These are phyloP conservation scores for Amphiprion clarkii DNA, from an alignment of 2,797 vertebrate genomes.

Conservation along the genomic window DNA sequence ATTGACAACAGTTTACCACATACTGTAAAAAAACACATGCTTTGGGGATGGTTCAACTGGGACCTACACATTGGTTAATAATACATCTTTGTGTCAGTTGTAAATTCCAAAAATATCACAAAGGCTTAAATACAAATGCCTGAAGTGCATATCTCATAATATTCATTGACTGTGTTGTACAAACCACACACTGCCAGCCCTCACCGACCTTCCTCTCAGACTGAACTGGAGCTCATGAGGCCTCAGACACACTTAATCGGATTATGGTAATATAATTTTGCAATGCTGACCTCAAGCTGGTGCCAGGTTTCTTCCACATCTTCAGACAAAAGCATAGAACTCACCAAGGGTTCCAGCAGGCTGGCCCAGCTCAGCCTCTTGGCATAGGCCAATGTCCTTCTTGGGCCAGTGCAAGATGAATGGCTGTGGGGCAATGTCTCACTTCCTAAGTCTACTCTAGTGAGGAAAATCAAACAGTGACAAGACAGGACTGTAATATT, in stretches of 20 bases:
- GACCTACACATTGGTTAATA: background rate
- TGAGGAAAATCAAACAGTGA: slow-evolving; percentile 49
- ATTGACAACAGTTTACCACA: slow-evolving; percentile 10
- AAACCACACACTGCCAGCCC: slow-evolving; percentile 56
- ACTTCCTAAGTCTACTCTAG: slow-evolving; percentile 66
- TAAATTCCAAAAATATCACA: slow-evolving; percentile 9
- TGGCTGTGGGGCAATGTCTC: slow-evolving; percentile 72
- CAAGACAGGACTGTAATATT: slow-evolving; percentile 26
- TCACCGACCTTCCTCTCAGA: slow-evolving; percentile 69
- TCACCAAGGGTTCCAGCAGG: slow-evolving; percentile 73
- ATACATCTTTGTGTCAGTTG: slow-evolving; percentile 7
- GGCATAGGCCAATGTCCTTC: slow-evolving; percentile 75
- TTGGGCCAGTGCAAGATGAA: slow-evolving; percentile 74
- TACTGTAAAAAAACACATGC: slow-evolving; percentile 13
- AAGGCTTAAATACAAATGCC: slow-evolving; percentile 4
- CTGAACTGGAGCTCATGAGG: slow-evolving; percentile 79
- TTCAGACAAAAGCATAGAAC: slow-evolving; percentile 81
- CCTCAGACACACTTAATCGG: slow-evolving; percentile 88
- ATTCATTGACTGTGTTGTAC: slow-evolving; percentile 33
- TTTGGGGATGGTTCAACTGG: background rate
- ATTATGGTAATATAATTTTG: slow-evolving; percentile 90
- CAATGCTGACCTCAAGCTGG: slow-evolving; percentile 82
- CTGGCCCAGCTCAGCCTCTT: slow-evolving; percentile 69
- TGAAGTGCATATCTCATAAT: slow-evolving; percentile 20
- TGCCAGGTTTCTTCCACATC: slow-evolving; percentile 85